These are phyloP conservation scores for Mesochorus sp. DNA, from an alignment of 2,888 invertebrate species.

Conservation along the genomic window DNA sequence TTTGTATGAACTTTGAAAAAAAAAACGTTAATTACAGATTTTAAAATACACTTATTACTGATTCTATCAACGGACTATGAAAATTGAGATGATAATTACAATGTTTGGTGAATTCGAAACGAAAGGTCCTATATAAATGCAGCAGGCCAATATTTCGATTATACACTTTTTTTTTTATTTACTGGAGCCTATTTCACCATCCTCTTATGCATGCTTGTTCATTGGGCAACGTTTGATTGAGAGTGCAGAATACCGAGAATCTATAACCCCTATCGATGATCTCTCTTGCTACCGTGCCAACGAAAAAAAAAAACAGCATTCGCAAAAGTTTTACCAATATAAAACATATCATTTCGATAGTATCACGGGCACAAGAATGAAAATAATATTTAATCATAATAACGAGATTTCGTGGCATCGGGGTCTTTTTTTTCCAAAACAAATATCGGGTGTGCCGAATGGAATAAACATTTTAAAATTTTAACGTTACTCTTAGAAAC, in stretches of 20 bases:
- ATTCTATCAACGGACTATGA: not conserved
- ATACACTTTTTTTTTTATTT: slow-evolving; percentile 34
- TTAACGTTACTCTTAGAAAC: too few species aligned
- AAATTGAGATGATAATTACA: not conserved
- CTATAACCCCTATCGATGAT: slow-evolving; percentile 26
- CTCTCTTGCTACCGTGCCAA: not conserved
- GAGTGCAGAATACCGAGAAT: slow-evolving; percentile 33
- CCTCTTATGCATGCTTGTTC: slow-evolving; percentile 20
- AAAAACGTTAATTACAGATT: too few species aligned
- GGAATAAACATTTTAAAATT: too few species aligned
- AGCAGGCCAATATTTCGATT: not conserved
- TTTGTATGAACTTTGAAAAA: too few species aligned
- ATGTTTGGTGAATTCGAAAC: not conserved
- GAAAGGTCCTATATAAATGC: not conserved
- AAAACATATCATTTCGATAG: too few species aligned
- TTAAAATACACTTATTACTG: too few species aligned
- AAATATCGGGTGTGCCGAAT: not conserved
- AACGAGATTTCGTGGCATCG: too few species aligned
- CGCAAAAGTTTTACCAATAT: too few species aligned
- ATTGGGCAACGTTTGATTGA: slow-evolving; percentile 31
- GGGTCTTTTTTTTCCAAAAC: not conserved
- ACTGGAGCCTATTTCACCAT: slow-evolving; percentile 9
- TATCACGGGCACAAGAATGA: too few species aligned
- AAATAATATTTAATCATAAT: slow-evolving; percentile 9
- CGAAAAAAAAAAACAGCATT: slow-evolving; percentile 14